phyloP scores from a whole-genome alignment of 2,888 invertebrate species.

The Sisyra terminalis region DNA sequence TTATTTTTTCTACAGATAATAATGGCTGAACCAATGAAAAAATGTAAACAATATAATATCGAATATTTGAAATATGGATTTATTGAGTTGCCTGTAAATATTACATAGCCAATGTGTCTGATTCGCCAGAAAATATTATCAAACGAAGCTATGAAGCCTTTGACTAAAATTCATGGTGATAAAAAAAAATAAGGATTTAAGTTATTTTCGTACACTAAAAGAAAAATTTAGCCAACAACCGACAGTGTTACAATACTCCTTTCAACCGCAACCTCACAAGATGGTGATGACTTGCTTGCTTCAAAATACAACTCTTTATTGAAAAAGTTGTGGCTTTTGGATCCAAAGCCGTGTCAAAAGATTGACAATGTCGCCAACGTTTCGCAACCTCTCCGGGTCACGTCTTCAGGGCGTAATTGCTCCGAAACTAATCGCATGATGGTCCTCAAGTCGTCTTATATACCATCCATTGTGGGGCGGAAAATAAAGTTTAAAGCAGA shows the following conservation, averaged over 20 bases:
- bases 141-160: background rate
- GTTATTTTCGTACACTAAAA: background rate
- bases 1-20: too few relatives aligned
- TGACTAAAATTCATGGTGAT: background rate
- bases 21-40: too few relatives aligned
- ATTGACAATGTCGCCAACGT: too few relatives aligned
- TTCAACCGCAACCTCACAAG: background rate
- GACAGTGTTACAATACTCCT: background rate
- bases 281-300: background rate
- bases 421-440: too few relatives aligned
- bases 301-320: too few relatives aligned
- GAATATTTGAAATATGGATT: background rate
- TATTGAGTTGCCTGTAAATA: background rate
- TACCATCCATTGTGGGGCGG: too few relatives aligned
- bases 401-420: too few relatives aligned
- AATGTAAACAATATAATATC: background rate
- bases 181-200: background rate
- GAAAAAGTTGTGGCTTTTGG: too few relatives aligned
- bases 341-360: too few relatives aligned
- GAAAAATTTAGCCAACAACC: background rate
- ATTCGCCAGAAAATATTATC: background rate
- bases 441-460: too few relatives aligned
- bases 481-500: too few relatives aligned
- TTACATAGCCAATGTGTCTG: background rate
- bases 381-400: too few relatives aligned